Conservation (phyloP, 2,113 vertebrate species). For the Dasyurus viverrinus region DNA sequence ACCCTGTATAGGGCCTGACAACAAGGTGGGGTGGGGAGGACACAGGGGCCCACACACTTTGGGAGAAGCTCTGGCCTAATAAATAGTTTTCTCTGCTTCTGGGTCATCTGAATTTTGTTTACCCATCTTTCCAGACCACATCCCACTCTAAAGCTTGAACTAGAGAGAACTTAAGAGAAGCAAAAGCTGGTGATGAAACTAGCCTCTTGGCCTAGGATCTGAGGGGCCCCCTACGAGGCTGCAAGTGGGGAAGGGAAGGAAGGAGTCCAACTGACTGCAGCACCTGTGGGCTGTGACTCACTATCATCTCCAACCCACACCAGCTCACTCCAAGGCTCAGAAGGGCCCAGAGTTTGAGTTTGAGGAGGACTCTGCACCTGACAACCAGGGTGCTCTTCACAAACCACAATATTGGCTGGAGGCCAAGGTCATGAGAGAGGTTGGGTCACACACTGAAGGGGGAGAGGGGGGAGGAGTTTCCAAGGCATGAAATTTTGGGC, state of each 20-base stretch:
- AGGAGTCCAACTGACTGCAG: not conserved
- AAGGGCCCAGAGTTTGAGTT: not conserved
- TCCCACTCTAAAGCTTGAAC: not conserved
- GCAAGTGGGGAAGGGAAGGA: not conserved
- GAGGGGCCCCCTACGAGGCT: not conserved
- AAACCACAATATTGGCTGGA: not conserved
- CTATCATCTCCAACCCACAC: not conserved
- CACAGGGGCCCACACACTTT: not conserved
- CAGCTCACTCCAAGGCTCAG: not conserved
- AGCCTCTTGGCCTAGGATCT: not conserved
- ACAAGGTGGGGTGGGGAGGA: not conserved
- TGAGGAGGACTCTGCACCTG: not conserved
- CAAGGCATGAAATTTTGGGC: not conserved
- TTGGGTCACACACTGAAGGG: not conserved
- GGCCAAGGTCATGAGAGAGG: not conserved
- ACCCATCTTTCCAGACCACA: not conserved
- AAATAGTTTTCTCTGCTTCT: not conserved
- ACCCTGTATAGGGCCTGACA: not conserved
- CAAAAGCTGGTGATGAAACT: not conserved
- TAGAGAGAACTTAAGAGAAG: not conserved
- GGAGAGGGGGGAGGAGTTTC: not conserved
- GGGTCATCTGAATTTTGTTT: not conserved
- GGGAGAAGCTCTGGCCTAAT: not conserved
- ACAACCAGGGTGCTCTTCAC: not conserved
- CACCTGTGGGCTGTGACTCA: not conserved